A percentile compares a stretch with the other conserved stretches of the same genome.
These are phyloP conservation scores for Papilio glaucus DNA, from an alignment of 1,140 invertebrate species.

Conservation along the genomic window DNA sequence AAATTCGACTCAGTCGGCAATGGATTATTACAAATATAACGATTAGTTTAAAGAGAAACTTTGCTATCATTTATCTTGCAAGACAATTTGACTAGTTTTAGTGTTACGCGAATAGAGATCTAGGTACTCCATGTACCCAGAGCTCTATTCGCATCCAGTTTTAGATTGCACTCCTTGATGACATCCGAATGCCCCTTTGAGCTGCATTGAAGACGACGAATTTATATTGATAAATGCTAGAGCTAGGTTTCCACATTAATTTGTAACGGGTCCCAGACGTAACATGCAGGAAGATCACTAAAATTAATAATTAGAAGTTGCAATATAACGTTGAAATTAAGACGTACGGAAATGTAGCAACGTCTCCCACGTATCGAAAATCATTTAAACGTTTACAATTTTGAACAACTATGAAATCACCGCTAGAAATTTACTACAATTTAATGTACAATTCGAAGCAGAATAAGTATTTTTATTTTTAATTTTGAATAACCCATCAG, in stretches of 20 bases:
- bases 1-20: slow-evolving; percentile 61
- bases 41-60: slow-evolving; percentile 71
- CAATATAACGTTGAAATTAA: slow-evolving; percentile 6
- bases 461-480: too few species aligned
- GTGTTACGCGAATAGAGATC: slow-evolving; percentile 41
- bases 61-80: slow-evolving; percentile 65
- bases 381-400: background rate
- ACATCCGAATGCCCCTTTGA: background rate
- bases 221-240: slow-evolving; percentile 37
- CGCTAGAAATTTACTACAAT: too few species aligned
- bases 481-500: too few species aligned
- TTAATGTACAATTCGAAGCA: too few species aligned
- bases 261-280: background rate
- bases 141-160: slow-evolving; percentile 41
- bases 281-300: slow-evolving; percentile 3
- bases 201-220: background rate
- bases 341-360: background rate
- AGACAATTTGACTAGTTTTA: slow-evolving; percentile 60
- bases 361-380: background rate
- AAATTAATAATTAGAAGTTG: slow-evolving; percentile 17
- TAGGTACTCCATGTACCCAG: too few species aligned
- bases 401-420: too few species aligned
- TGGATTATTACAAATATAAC: slow-evolving; percentile 69
- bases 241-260: background rate
- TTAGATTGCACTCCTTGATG: slow-evolving; percentile 43